These are phyloP conservation scores for Falcunculus frontatus DNA, from an alignment of 2,113 vertebrate genomes.

Conservation along the genomic window DNA sequence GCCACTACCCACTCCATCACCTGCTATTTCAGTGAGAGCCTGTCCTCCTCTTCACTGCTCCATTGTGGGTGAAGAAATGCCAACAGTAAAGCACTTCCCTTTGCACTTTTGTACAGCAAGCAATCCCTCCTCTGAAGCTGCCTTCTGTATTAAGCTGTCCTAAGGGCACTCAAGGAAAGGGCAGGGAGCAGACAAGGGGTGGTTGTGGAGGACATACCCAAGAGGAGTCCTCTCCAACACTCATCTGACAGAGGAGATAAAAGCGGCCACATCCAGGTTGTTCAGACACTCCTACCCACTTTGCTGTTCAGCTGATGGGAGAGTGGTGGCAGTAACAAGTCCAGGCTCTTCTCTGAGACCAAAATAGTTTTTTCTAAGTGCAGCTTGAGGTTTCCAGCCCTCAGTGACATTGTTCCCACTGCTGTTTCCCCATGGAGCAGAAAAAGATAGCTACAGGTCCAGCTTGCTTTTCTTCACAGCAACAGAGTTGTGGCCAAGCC, in stretches of 20 bases:
- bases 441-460: background rate
- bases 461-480: background rate
- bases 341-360: background rate
- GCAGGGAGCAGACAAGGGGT: background rate
- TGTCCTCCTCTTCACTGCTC: background rate
- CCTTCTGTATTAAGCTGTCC: background rate
- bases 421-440: background rate
- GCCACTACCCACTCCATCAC: background rate
- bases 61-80: background rate
- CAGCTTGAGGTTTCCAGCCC: background rate
- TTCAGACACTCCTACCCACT: background rate
- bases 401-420: background rate
- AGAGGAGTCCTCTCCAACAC: background rate
- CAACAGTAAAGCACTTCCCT: background rate
- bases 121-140: background rate
- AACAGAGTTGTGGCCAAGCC: background rate
- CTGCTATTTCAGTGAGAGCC: background rate
- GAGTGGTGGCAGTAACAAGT: background rate
- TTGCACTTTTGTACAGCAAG: background rate
- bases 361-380: background rate
- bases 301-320: background rate
- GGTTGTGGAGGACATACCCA: background rate
- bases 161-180: background rate
- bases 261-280: background rate
- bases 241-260: background rate